Base-by-base conservation (phyloP, 2,797 vertebrate species). In the Prionace glauca region DNA sequence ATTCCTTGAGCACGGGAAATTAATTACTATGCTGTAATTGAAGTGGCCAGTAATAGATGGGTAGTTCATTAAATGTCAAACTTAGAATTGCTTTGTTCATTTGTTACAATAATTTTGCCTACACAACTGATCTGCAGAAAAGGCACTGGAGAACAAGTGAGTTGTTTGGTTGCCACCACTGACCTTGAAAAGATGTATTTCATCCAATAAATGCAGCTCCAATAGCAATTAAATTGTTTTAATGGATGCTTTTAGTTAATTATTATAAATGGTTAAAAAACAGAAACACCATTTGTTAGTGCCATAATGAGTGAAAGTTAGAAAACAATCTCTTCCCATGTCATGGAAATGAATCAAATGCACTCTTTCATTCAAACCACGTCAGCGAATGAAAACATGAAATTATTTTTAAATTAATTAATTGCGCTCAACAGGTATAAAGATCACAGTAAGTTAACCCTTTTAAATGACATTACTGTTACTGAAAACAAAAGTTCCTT, bases 171-270 rank as follows among this genome's bases (percentile, higher is more conserved):
- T 74, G 93, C 93, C 71, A 77, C 41, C 41, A 95, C 29, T 95
- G 93, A 77, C 71, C 93, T 95, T 77, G 69, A 45, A 95, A 69
- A 50, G 93, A 95, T 95, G 36, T 24, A 95, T 95, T 95, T 77
- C 93, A 95, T 50, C 93, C 71, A 29, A 72, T 74, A 95, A 95
- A 95, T 29, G 12, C 26, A 95, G 22, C 29, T 77, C 11, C 41
- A 56, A 77, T 32, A 29, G 69, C 93, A 77, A 95, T 94, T 94
- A 94, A 94, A 50, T 94, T 32, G 93, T 95, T 56, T 77, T 60
- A 74, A 95, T 95, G 93, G 93, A 95, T 74, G 45, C 41, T 74
- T 60, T 95, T 77, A 60, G 71, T 74, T 95, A 95, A 95, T 95
- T 74, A 94, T 94, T 74, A 32, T 94, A 94, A 94, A 56, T 94